A percentile compares a stretch with the other conserved stretches of the same genome.
Evolutionary conservation across 2,797 vertebrate genomes (phyloP).

Genomic region (Pseudotriccus pelzelni): DNA sequence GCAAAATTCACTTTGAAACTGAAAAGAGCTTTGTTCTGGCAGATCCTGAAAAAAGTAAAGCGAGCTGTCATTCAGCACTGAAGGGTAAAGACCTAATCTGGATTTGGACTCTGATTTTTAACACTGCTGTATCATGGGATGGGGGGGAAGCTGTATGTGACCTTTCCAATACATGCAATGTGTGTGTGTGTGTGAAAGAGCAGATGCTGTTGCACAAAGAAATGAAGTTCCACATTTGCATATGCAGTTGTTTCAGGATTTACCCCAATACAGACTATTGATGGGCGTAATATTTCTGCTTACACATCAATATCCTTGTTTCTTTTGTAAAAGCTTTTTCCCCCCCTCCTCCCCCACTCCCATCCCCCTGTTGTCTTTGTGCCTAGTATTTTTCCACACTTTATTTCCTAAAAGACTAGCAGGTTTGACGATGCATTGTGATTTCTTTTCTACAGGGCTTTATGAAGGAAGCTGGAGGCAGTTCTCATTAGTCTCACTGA

Average conservation of each 20-base stretch:
- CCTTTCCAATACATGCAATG: not conserved
- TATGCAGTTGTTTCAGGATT: not conserved
- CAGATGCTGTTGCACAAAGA: not conserved
- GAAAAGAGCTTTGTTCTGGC: not conserved
- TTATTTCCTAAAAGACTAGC: conserved; percentile 65
- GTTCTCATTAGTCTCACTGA: conserved; percentile 78
- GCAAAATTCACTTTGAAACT: not conserved
- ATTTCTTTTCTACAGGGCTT: conserved; percentile 72
- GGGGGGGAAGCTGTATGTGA: not conserved
- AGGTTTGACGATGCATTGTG: conserved; percentile 65
- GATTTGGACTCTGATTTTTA: not conserved
- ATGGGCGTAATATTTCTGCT: not conserved
- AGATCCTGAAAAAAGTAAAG: not conserved
- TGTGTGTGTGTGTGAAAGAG: not conserved
- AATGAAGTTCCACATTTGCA: not conserved
- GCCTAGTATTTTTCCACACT: conserved; percentile 56
- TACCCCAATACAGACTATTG: not conserved
- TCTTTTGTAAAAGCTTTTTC: not conserved
- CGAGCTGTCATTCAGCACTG: not conserved
- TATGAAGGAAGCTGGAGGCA: conserved; percentile 69
- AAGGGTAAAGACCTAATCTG: not conserved
- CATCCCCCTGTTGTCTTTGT: conserved; percentile 48
- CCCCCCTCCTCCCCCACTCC: not conserved
- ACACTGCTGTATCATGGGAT: not conserved
- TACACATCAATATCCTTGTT: conserved; percentile 15